phyloP scores from a whole-genome alignment of 2,888 invertebrate genomes.

The Balanococcus diminutus region DNA sequence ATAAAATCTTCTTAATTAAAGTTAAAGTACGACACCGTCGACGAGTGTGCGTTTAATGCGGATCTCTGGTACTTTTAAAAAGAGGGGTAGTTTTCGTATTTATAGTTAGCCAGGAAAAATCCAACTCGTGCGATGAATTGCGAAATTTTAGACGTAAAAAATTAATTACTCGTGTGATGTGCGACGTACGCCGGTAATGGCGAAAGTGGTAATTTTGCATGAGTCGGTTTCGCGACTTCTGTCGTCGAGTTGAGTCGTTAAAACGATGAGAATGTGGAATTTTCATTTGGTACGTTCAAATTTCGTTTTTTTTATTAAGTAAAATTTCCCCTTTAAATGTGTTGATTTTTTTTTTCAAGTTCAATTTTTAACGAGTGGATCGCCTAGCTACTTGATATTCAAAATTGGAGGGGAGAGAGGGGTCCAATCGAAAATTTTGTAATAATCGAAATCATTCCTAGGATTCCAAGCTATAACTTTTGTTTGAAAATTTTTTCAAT shows the following conservation, averaged over 20 bases:
- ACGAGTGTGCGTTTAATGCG: background rate
- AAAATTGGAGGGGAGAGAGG: too few relatives aligned
- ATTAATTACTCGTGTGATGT: constrained; percentile 1
- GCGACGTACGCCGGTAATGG: background rate
- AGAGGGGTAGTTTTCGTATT: background rate
- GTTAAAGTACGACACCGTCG: constrained; percentile 43
- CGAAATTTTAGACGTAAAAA: background rate
- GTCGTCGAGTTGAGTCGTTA: background rate
- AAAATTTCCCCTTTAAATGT: too few relatives aligned
- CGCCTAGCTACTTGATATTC: too few relatives aligned
- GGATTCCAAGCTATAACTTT: too few relatives aligned
- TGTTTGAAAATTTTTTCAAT: too few relatives aligned
- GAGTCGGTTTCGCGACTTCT: background rate
- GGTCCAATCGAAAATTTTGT: too few relatives aligned
- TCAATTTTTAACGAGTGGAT: too few relatives aligned
- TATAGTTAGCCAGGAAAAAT: background rate
- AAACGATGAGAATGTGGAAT: too few relatives aligned
- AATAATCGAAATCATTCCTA: too few relatives aligned
- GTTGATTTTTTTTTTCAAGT: too few relatives aligned
- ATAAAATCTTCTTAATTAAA: constrained; percentile 52
- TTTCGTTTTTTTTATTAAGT: too few relatives aligned
- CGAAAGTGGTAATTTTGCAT: background rate
- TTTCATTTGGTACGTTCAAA: too few relatives aligned
- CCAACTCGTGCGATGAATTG: background rate
- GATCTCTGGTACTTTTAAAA: background rate